These are phyloP conservation scores for Ectemnius continuus DNA, from an alignment of 2,888 invertebrate genomes.

Conservation along the genomic window DNA sequence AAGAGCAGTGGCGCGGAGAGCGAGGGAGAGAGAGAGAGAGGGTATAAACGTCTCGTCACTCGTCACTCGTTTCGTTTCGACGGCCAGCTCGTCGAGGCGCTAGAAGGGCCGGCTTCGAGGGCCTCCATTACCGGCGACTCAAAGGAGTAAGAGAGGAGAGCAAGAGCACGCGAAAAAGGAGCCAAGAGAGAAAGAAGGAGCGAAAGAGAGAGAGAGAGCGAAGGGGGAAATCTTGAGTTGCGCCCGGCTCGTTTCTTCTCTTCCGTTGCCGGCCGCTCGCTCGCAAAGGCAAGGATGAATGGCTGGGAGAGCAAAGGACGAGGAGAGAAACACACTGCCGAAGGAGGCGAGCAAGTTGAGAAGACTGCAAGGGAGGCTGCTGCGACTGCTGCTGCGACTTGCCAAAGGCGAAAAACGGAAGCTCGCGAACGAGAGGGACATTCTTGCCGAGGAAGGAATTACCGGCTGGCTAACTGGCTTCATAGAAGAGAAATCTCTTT, in stretches of 20 bases:
- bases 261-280: conserved; percentile 30
- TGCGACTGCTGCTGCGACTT: too few relatives aligned
- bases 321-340: conserved; percentile 7
- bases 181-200: conserved; percentile 9
- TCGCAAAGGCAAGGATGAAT: conserved; percentile 68
- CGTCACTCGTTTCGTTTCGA: conserved; percentile 60
- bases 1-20: conserved; percentile 28
- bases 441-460: conserved; percentile 37
- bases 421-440: conserved; percentile 22
- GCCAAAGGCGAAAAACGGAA: conserved; percentile 38
- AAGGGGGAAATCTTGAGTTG: conserved; percentile 55
- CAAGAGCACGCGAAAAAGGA: conserved; percentile 26
- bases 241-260: conserved; percentile 61
- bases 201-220: conserved; percentile 7
- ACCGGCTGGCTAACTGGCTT: conserved; percentile 63
- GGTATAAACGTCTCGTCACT: conserved; percentile 60
- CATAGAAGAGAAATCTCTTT: conserved; percentile 60
- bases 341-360: conserved; percentile 20
- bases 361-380: conserved; percentile 31
- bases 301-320: conserved; percentile 26
- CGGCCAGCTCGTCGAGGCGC: conserved; percentile 57
- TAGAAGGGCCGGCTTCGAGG: conserved; percentile 69
- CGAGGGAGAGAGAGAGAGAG: conserved; percentile 17
- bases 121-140: conserved; percentile 72
- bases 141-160: conserved; percentile 54